These are phyloP conservation scores for Chelidonichthys spinosus DNA, from an alignment of 2,797 vertebrate species.

Conservation along the genomic window DNA sequence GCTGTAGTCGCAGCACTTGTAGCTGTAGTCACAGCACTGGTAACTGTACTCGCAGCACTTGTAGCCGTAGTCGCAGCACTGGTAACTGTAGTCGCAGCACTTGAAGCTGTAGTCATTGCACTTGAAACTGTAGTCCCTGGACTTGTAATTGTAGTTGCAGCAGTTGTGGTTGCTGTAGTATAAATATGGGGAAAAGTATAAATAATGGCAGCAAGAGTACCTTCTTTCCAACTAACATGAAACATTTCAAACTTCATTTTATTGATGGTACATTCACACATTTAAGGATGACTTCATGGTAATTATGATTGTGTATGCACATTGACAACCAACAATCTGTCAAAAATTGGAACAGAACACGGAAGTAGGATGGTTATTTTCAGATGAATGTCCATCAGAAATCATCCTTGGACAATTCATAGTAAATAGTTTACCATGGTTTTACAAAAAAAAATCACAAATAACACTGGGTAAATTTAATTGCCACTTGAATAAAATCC, in stretches of 20 bases:
- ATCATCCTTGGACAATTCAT: not conserved
- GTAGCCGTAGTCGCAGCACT: too few relatives aligned
- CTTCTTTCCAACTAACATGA: not conserved
- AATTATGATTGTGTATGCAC: not conserved
- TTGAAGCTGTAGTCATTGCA: not conserved
- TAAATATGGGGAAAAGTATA: not conserved
- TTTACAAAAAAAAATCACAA: not conserved
- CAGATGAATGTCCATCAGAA: not conserved
- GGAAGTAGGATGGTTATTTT: not conserved
- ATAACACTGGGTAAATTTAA: not conserved
- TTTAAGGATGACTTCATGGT: not conserved
- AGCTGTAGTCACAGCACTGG: not conserved
- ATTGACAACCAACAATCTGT: not conserved
- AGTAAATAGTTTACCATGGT: not conserved
- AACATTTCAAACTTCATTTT: not conserved
- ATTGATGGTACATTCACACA: not conserved
- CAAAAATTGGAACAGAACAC: not conserved
- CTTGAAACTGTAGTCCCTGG: not conserved
- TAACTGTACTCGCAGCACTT: not conserved
- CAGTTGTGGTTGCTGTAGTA: not conserved
- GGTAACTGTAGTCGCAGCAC: rapidly evolving
- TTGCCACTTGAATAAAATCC: not conserved
- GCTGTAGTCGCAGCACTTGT: not conserved
- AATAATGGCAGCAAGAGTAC: not conserved
- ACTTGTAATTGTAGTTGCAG: not conserved